Base-by-base conservation (phyloP, 2,797 vertebrate genomes). In the Botia almorhae region DNA sequence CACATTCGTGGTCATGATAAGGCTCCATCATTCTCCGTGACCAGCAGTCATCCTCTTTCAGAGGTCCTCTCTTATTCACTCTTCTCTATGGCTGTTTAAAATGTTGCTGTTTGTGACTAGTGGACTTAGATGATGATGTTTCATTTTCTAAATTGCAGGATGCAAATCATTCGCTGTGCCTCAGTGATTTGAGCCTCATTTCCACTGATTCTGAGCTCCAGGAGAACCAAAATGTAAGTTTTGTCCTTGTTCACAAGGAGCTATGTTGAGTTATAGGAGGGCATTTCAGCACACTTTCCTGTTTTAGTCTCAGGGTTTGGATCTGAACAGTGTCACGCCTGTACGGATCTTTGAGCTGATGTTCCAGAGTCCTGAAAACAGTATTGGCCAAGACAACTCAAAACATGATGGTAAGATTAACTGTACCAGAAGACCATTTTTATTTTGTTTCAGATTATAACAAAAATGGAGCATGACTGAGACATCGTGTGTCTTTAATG, bases 1-100 rank as follows among this genome's bases (percentile, higher is more conserved):
- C 97, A 99, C 91, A 95, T 99, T 90, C 96, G 97, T 77, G 98
- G 96, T 87, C 98, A 99, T 0, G 98, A 97, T 88, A 98, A 97
- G 90, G 95, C 95, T 85, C 92, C 94, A 70, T 74, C 93, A 7
- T 97, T 95, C 86, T 95, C 85, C 36, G 90, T 94, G 85, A 93
- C 94, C 86, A 93, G 96, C 86, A 93, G 88, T 81, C 95, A 94
- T 90, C 94, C 90, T 0, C 92, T 94, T 50, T 96, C 96, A 85
- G 98, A 99, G 94, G 97, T 98, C 60, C 84, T 94, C 90, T 43
- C 8, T 43, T 1, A 10, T 16, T 70, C 51, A 21, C 26, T 12
- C 0, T 4, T 7, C 21, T 76, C 36, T 68, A 43, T 43, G 39
- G 39, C 7, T 43, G 39, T 43, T 43, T 1, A 43, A 10, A 7